Percentiles rank a stretch among this genome's conserved stretches.
These are phyloP conservation scores for Molanna angustata DNA, from an alignment of 2,888 invertebrate genomes.

Conservation along the genomic window DNA sequence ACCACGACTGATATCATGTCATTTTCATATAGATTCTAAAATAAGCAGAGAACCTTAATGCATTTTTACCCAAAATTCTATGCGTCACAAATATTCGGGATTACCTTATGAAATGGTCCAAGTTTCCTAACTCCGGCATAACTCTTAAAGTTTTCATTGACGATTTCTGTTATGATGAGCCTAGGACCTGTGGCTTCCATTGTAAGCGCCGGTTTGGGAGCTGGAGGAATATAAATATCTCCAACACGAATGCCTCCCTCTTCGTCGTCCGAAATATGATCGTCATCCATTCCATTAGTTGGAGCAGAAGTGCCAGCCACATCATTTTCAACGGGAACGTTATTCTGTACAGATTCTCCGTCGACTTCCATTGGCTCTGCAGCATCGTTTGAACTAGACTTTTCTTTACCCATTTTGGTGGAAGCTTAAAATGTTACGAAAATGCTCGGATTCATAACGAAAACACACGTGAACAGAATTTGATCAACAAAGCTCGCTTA, in stretches of 20 bases:
- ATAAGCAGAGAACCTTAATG: too few relatives aligned
- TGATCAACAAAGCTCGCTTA: not conserved
- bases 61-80: too few relatives aligned
- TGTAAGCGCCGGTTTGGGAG: slow-evolving; percentile 66
- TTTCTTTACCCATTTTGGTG: not conserved
- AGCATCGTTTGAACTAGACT: not conserved
- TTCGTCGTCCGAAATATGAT: slow-evolving; percentile 55
- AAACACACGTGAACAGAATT: not conserved
- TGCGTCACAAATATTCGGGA: too few relatives aligned
- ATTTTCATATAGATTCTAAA: too few relatives aligned
- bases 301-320: not conserved
- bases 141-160: slow-evolving; percentile 94
- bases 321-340: not conserved
- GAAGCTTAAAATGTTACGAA: not conserved
- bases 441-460: not conserved
- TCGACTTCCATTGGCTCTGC: slow-evolving; percentile 6
- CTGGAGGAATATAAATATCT: slow-evolving; percentile 82
- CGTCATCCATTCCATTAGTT: slow-evolving; percentile 31
- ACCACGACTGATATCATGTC: too few relatives aligned
- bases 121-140: slow-evolving; percentile 81
- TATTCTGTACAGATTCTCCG: not conserved
- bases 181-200: slow-evolving; percentile 76
- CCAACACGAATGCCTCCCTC: slow-evolving; percentile 73
- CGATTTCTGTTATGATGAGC: slow-evolving; percentile 86
- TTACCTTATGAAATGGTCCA: slow-evolving; percentile 95